Percentiles rank a stretch among this genome's conserved stretches.
Conservation (phyloP, 2,888 invertebrate species). For the Pyrrhosoma nymphula region DNA sequence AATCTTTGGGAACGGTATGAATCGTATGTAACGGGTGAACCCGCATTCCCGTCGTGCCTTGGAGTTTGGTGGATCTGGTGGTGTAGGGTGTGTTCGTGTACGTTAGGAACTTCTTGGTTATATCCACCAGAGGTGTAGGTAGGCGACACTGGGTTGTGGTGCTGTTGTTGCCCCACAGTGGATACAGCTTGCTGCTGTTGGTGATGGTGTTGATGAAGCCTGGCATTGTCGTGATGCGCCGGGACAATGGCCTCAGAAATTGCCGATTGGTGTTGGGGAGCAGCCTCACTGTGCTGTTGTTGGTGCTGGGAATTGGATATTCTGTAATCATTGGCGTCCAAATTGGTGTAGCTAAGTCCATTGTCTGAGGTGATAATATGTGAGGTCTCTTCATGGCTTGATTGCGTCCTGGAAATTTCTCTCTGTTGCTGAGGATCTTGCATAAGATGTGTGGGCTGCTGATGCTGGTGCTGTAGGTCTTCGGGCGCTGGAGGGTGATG, state of each 20-base stretch:
- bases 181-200: conserved; percentile 76
- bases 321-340: conserved; percentile 81
- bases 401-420: conserved; percentile 77
- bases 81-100: conserved; percentile 51
- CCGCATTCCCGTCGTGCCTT: background rate
- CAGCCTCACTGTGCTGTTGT: conserved; percentile 69
- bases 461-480: conserved; percentile 78
- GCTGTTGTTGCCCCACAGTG: conserved; percentile 79
- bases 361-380: conserved; percentile 90
- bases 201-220: conserved; percentile 71
- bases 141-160: conserved; percentile 79
- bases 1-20: background rate
- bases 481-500: conserved; percentile 76
- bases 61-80: conserved; percentile 37
- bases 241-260: conserved; percentile 4
- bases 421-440: conserved; percentile 76
- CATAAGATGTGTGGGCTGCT: conserved; percentile 76
- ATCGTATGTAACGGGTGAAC: conserved; percentile 4
- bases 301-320: conserved; percentile 74
- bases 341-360: conserved; percentile 93
- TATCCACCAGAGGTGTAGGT: conserved; percentile 72
- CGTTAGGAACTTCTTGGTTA: background rate
- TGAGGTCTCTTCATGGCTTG: conserved; percentile 75
- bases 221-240: conserved; percentile 73
- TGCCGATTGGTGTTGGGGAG: conserved; percentile 68